Percentiles rank a stretch among this genome's conserved stretches.
Conservation (phyloP, 1,140 invertebrate genomes). For the Cecropterus lyciades region DNA sequence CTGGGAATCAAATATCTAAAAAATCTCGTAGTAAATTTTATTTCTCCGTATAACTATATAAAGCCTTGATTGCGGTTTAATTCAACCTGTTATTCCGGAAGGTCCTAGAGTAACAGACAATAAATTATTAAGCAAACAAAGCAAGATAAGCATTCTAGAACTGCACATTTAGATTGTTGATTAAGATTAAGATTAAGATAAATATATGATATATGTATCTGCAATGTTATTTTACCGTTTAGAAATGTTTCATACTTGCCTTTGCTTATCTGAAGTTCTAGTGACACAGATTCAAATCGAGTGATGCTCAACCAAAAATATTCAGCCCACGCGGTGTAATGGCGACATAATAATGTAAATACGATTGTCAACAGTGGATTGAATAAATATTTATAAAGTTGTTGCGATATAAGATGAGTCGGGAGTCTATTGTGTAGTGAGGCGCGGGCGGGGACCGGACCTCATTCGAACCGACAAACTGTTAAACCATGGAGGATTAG, state of each 20-base stretch:
- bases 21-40: too few relatives aligned
- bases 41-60: too few relatives aligned
- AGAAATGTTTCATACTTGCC: neutral
- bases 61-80: too few relatives aligned
- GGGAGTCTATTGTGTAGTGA: constrained; percentile 55
- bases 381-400: constrained; percentile 79
- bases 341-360: constrained; percentile 74
- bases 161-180: neutral
- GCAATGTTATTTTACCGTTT: neutral
- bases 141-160: neutral
- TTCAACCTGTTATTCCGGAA: too few relatives aligned
- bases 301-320: constrained; percentile 67
- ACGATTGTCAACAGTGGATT: constrained; percentile 77
- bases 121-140: neutral
- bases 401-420: constrained; percentile 67
- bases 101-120: too few relatives aligned
- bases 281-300: constrained; percentile 69
- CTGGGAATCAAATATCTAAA: too few relatives aligned
- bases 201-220: constrained; percentile 1
- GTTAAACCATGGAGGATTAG: constrained; percentile 37
- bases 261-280: constrained; percentile 53
- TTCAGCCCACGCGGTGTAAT: constrained; percentile 59
- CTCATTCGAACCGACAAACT: constrained; percentile 51
- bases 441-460: constrained; percentile 53
- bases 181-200: neutral